Conservation (phyloP, 2,888 invertebrate genomes). For the Holacanthella duospinosa region DNA sequence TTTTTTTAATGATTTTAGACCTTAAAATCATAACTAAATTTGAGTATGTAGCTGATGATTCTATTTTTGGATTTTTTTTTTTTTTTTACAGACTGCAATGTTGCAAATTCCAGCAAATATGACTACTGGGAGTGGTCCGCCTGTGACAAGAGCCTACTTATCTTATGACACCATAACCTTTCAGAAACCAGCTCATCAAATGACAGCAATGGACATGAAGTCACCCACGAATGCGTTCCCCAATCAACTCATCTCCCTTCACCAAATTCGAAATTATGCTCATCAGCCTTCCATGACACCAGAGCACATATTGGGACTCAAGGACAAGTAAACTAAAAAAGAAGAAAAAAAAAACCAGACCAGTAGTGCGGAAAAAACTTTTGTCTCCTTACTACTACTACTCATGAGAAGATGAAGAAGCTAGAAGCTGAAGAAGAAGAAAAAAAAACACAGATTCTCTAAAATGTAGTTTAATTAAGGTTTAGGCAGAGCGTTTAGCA, state of each 20-base stretch:
- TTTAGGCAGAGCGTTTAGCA: no score
- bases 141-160: slow-evolving; percentile 62
- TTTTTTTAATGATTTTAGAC: neutral
- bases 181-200: slow-evolving; percentile 51
- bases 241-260: slow-evolving; percentile 85
- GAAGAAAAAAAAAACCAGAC: no score
- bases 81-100: slow-evolving; percentile 34
- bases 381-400: no score
- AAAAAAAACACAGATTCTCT: no score
- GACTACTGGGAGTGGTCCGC: slow-evolving; percentile 47
- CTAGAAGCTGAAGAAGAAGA: no score
- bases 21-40: no score
- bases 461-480: no score
- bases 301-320: slow-evolving; percentile 51
- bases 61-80: no score
- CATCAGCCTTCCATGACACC: slow-evolving; percentile 74
- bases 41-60: no score
- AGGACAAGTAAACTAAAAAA: slow-evolving; percentile 38
- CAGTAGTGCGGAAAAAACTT: no score
- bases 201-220: slow-evolving; percentile 41
- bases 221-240: slow-evolving; percentile 57
- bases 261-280: slow-evolving; percentile 92
- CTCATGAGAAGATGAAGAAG: no score
- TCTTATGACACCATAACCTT: slow-evolving; percentile 83
- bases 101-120: slow-evolving; percentile 53